Evolutionary conservation across 2,797 vertebrate genomes (phyloP), one percentile per base, ranked within the genome.

Genomic region (Nothura maculosa): DNA sequence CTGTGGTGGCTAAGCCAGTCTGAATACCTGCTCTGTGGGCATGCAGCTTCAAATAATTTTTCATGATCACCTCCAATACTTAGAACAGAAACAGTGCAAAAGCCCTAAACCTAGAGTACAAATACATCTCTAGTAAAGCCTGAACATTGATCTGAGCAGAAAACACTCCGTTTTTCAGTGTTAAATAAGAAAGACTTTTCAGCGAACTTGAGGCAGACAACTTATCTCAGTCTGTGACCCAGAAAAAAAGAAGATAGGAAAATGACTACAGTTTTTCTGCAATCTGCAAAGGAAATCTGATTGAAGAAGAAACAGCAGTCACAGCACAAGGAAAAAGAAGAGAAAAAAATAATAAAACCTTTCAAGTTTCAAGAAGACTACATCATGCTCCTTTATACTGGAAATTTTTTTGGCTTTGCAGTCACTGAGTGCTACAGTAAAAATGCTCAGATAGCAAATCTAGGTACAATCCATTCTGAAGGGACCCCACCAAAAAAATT

Each of bases 31-130:
- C 72, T 87, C 58, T 83, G 45, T 87, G 52, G 9, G 28, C 52
- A 30, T 27, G 27, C 17, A 78, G 66, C 76, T 89, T 95, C 66
- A 81, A 87, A 85, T 22, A n/a, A 15, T 79, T 34, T 81, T 94
- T 95, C 93, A 96, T 73, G 86, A 94, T 90, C 69, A 90, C n/a
- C 69, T 0, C 3, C 24, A 72, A 50, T 45, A 83, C 87, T 93
- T 78, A 54, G 75, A 93, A 90, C 90, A 85, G 90, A 94, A 94
- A 80, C 81, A 48, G 62, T 78, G 30, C 82, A 93, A 94, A 75
- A 87, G n/a, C 79, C 92, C 36, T n/a, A 60, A 36, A 28, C n/a
- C 55, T 42, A 66, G 60, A 72, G 87, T 92, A 91, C 75, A 85
- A 90, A 93, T 81, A 63, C 12, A 81, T 89, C 84, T 94, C 69